Percentiles rank a stretch among this genome's conserved stretches.
Evolutionary conservation across 2,888 invertebrate species (phyloP).

Genomic region (Scotopteryx bipunctaria): DNA sequence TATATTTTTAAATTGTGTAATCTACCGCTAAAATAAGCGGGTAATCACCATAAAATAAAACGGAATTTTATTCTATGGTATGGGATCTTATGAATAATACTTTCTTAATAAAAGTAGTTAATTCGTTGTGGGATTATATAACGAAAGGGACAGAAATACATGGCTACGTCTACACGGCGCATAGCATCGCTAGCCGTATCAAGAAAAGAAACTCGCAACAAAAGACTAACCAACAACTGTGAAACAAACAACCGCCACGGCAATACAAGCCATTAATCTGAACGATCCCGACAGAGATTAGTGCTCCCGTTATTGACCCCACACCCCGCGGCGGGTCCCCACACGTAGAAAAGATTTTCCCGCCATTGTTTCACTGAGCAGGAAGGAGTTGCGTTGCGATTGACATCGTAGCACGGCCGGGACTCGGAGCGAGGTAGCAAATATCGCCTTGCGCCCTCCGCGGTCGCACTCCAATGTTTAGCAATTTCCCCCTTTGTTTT

Average conservation of each 20-base stretch:
- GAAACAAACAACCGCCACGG: slow-evolving; percentile 75
- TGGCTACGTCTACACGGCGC: too few relatives aligned
- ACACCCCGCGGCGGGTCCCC: slow-evolving; percentile 57
- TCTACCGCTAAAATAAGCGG: too few relatives aligned
- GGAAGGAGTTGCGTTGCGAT: slow-evolving; percentile 69
- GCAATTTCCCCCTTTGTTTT: slow-evolving; percentile 60
- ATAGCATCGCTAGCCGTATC: slow-evolving; percentile 45
- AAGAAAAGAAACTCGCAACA: slow-evolving; percentile 67
- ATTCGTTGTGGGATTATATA: too few relatives aligned
- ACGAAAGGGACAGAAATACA: too few relatives aligned
- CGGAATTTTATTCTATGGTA: too few relatives aligned
- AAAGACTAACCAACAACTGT: slow-evolving; percentile 63
- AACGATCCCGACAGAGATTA: slow-evolving; percentile 78
- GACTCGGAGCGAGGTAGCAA: slow-evolving; percentile 30
- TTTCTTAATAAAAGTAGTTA: too few relatives aligned
- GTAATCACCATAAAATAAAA: too few relatives aligned
- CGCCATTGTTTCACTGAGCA: slow-evolving; percentile 73
- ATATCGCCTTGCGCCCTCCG: slow-evolving; percentile 35
- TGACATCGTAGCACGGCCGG: slow-evolving; percentile 61
- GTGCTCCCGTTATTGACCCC: slow-evolving; percentile 72
- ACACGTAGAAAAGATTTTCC: slow-evolving; percentile 76
- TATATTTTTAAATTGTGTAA: too few relatives aligned
- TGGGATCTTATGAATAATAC: too few relatives aligned
- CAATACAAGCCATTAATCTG: slow-evolving; percentile 79
- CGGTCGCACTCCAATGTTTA: slow-evolving; percentile 44